Evolutionary conservation across 2,113 vertebrate genomes (phyloP).

Genomic region (Dipodomys stephensi): DNA sequence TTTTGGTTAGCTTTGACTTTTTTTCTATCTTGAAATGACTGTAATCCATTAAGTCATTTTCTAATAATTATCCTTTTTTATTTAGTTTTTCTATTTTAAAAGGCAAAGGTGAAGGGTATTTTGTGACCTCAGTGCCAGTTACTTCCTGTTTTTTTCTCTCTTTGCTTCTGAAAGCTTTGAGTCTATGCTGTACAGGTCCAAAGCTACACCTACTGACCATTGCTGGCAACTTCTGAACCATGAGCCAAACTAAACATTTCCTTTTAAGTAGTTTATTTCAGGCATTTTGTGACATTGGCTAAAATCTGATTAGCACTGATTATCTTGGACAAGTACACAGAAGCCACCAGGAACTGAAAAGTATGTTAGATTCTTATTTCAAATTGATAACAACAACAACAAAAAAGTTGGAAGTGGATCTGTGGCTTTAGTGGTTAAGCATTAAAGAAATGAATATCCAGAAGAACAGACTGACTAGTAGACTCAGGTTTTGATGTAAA

Average conservation of each 20-base stretch:
- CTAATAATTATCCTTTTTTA: constrained; percentile 24
- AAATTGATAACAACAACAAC: too few species aligned
- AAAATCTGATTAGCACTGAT: not conserved
- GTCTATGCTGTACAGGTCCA: not conserved
- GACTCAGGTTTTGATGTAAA: not conserved
- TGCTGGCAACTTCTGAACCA: not conserved
- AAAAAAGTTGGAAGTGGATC: too few species aligned
- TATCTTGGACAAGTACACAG: not conserved
- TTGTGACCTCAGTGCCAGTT: not conserved
- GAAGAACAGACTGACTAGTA: not conserved
- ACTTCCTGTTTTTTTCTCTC: not conserved
- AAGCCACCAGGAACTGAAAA: too few species aligned
- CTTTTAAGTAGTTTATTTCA: not conserved
- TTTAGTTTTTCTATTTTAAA: constrained; percentile 36
- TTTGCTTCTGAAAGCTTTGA: not conserved
- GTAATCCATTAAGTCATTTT: constrained; percentile 9
- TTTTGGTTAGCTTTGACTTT: not conserved
- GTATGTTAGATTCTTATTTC: too few species aligned
- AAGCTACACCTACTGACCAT: not conserved
- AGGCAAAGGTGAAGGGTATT: not conserved
- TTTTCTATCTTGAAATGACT: constrained; percentile 21
- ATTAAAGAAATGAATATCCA: constrained; percentile 5
- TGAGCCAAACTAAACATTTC: not conserved
- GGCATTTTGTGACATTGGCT: not conserved
- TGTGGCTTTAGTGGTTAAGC: not conserved